These are phyloP conservation scores for Haemorhous mexicanus DNA, from an alignment of 2,113 vertebrate species.

Conservation along the genomic window DNA sequence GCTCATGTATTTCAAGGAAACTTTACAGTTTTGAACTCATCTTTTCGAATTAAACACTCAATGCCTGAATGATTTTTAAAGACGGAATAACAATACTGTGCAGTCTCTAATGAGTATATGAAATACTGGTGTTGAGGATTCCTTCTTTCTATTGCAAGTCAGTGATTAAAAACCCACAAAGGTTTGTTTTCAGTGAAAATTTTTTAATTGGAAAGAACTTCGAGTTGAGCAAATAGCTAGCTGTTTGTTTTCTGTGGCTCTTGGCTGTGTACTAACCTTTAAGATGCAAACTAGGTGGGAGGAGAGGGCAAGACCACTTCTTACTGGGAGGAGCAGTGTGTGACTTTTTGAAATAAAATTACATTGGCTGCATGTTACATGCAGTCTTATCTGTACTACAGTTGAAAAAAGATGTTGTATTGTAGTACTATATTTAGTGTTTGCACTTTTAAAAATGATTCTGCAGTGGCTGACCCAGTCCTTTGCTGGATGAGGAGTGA, in stretches of 20 bases:
- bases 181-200: neutral
- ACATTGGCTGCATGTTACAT: neutral
- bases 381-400: neutral
- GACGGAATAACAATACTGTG: neutral
- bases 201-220: neutral
- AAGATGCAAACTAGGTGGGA: neutral
- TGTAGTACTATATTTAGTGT: neutral
- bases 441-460: neutral
- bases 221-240: neutral
- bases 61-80: neutral
- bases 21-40: neutral
- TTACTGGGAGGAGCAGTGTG: neutral
- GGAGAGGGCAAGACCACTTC: neutral
- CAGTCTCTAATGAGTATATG: neutral
- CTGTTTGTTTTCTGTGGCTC: neutral
- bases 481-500: neutral
- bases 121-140: neutral
- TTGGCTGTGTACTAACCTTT: neutral
- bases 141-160: neutral
- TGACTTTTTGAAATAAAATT: neutral
- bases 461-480: neutral
- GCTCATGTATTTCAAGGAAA: neutral
- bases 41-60: neutral
- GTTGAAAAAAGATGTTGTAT: neutral
- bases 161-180: neutral